These are phyloP conservation scores for Spodoptera littoralis DNA, from an alignment of 2,888 invertebrate species.

Conservation along the genomic window DNA sequence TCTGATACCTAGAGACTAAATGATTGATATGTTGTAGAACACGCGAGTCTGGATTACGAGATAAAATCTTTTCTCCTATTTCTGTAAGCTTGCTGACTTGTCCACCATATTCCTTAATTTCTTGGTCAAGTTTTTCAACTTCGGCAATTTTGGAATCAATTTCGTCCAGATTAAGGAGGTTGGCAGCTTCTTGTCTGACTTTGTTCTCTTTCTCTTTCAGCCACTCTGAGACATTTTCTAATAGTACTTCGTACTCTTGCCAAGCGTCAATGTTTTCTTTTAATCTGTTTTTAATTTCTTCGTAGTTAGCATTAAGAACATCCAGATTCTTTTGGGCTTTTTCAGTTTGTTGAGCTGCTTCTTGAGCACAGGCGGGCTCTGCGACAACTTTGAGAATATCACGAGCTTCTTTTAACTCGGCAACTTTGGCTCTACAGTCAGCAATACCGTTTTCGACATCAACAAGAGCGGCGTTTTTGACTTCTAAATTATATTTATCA, in stretches of 20 bases:
- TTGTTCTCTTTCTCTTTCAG: conserved; percentile 93
- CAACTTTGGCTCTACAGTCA: conserved; percentile 91
- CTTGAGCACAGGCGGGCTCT: conserved; percentile 91
- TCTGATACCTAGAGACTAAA: conserved; percentile 92
- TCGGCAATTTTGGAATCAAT: conserved; percentile 92
- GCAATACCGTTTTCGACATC: conserved; percentile 93
- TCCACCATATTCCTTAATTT: conserved; percentile 90
- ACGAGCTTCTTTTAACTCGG: conserved; percentile 92
- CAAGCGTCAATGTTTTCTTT: conserved; percentile 93
- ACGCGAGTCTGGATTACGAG: conserved; percentile 94
- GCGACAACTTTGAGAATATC: conserved; percentile 92
- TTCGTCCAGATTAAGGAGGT: conserved; percentile 91
- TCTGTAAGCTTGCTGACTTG: conserved; percentile 91
- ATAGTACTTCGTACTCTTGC: conserved; percentile 93
- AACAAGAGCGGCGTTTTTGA: conserved; percentile 94
- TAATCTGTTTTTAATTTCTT: conserved; percentile 91
- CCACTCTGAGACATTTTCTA: conserved; percentile 93
- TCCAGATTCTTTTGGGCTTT: conserved; percentile 92
- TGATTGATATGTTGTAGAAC: conserved; percentile 94
- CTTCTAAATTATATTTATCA: conserved; percentile 97
- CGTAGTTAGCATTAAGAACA: conserved; percentile 91
- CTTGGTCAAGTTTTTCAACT: conserved; percentile 89
- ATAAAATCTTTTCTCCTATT: conserved; percentile 92
- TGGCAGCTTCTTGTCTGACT: conserved; percentile 92
- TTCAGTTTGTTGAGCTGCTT: conserved; percentile 91